Conservation (phyloP, 2,888 invertebrate species). For the Drosophila cognata region DNA sequence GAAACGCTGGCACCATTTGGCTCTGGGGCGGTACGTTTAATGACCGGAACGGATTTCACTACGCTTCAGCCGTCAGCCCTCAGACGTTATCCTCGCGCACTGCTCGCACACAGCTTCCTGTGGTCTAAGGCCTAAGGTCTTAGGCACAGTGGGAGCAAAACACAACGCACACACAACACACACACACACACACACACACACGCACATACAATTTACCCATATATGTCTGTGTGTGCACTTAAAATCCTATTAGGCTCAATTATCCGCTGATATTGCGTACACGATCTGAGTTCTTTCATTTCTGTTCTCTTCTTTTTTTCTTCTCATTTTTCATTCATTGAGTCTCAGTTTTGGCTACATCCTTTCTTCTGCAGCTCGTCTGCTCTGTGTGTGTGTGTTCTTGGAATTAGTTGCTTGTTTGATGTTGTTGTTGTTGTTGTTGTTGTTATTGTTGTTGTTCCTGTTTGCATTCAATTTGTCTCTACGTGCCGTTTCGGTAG, state of each 20-base stretch:
- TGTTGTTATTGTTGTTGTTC: constrained; percentile 38
- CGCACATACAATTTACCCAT: constrained; percentile 31
- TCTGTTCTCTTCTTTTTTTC: constrained; percentile 35
- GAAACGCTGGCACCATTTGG: constrained; percentile 35
- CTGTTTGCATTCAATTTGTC: constrained; percentile 79
- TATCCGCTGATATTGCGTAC: constrained; percentile 82
- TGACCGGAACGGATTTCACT: constrained; percentile 81
- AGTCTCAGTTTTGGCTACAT: constrained; percentile 50
- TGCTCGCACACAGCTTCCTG: constrained; percentile 54
- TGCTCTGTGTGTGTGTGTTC: constrained; percentile 58
- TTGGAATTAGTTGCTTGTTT: constrained; percentile 66
- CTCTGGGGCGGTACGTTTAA: constrained; percentile 77
- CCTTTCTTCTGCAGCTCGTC: constrained; percentile 28
- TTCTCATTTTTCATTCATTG: constrained; percentile 55
- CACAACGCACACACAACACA: constrained; percentile 42
- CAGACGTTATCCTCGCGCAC: constrained; percentile 68
- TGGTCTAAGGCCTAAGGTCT: constrained; percentile 41
- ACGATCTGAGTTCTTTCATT: constrained; percentile 62
- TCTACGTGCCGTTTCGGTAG: constrained; percentile 68
- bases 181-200: constrained; percentile 41
- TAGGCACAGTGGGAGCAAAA: constrained; percentile 80
- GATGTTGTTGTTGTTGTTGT: constrained; percentile 31
- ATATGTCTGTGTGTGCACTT: constrained; percentile 78
- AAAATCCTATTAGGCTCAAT: constrained; percentile 84
- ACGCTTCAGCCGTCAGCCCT: constrained; percentile 60